Conservation (phyloP, 2,888 invertebrate species). For the Eupelmus urozonus region DNA sequence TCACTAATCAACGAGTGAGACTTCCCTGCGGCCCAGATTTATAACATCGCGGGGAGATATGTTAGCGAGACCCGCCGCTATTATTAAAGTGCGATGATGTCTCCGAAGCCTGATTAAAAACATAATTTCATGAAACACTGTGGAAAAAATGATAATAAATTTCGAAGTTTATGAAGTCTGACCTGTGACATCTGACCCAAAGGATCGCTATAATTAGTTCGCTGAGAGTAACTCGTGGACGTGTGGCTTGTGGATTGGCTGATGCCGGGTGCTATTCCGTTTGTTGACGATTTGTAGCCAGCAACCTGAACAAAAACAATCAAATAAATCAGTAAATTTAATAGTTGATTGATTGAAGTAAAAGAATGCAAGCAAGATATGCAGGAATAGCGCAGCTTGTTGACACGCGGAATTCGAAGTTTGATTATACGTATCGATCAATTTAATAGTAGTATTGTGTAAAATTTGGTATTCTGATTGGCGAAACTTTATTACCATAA, state of each 20-base stretch:
- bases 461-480: too few relatives aligned
- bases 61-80: slow-evolving; percentile 52
- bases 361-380: too few relatives aligned
- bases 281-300: slow-evolving; percentile 73
- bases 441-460: too few relatives aligned
- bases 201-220: slow-evolving; percentile 72
- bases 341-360: too few relatives aligned
- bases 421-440: too few relatives aligned
- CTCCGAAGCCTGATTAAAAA: slow-evolving; percentile 51
- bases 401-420: too few relatives aligned
- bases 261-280: slow-evolving; percentile 70
- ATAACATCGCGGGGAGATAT: background rate
- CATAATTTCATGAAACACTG: background rate
- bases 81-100: slow-evolving; percentile 53
- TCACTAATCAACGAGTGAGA: background rate
- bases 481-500: too few relatives aligned
- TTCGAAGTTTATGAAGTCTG: too few relatives aligned
- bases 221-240: slow-evolving; percentile 69
- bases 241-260: slow-evolving; percentile 71
- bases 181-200: slow-evolving; percentile 74
- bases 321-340: too few relatives aligned
- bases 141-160: background rate
- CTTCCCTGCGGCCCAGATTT: background rate
- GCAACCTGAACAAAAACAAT: slow-evolving; percentile 70
- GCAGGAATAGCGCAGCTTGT: too few relatives aligned